Evolutionary conservation across 2,797 vertebrate species (phyloP), one percentile per base, ranked within the genome.

Genomic region (Xiphorhynchus erythropygius): DNA sequence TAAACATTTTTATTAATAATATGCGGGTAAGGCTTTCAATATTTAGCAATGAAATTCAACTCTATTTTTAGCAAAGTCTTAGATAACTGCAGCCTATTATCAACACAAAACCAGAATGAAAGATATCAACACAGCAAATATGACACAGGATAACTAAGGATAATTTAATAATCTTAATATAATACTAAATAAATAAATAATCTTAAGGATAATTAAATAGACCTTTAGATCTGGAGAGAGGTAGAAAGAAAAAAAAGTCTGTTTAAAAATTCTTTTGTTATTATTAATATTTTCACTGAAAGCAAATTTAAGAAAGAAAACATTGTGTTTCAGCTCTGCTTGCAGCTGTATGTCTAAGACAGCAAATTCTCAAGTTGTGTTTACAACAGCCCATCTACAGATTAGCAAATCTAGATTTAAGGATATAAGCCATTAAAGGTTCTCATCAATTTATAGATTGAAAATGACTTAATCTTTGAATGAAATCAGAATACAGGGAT

Each of bases 1-100:
- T 79, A 87, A 75, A 65, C 33, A 56, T 75, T 92, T 93, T 95
- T 90, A 96, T 95, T 94, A 96, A 96, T 93, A 87, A 90, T 87
- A 89, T 97, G 81, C 88, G 93, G 96, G 94, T 92, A 97, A 97
- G 82, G 35, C 10, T 94, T 95, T 92, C 63, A 93, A 90, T 94
- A 94, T 96, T 95, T 87, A 91, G 33, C 55, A 93, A 71, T n/a
- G 65, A 56, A 41, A 3, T 80, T 77, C 73, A 78, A 55, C 65
- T 89, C 39, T 78, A 42, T 42, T 75, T 96, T 90, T 81, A 93
- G 57, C 47, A 93, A 81, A 90, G 60, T 88, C 32, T 81, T 53
- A 85, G 24, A 74, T 84, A 76, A 67, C 16, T 30, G 52, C 79
- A 90, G 70, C 7, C 42, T 84, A 70, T 1, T 0, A 70, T 86